Percentiles rank a stretch among this genome's conserved stretches.
Evolutionary conservation across 1,140 invertebrate species (phyloP).

Genomic region (Drosophila santomea): DNA sequence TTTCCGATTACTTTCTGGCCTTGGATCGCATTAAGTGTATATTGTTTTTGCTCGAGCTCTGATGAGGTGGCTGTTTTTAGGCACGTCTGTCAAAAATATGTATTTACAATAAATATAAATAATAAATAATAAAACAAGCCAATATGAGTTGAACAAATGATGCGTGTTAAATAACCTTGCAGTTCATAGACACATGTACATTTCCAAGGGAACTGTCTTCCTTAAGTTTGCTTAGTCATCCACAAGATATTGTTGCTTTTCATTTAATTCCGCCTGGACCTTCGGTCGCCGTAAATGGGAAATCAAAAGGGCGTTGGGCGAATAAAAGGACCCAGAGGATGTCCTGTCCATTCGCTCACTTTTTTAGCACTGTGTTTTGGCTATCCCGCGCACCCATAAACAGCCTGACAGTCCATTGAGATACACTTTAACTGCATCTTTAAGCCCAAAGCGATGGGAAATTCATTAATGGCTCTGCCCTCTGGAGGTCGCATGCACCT

Average conservation of each 20-base stretch:
- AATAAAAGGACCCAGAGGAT: slow-evolving; percentile 19
- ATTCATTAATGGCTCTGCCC: slow-evolving; percentile 46
- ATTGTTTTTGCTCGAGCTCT: neutral
- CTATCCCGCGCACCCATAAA: slow-evolving; percentile 22
- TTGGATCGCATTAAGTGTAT: neutral
- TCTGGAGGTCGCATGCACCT: slow-evolving; percentile 37
- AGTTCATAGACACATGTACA: no score
- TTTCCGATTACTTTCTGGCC: neutral
- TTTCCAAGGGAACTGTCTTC: neutral
- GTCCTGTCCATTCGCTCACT: slow-evolving; percentile 1
- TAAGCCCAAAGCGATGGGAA: slow-evolving; percentile 38
- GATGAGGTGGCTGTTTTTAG: no score
- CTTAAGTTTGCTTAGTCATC: neutral
- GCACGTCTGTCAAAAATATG: neutral
- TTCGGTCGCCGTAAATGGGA: slow-evolving; percentile 6
- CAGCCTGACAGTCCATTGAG: slow-evolving; percentile 29
- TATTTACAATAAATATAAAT: neutral
- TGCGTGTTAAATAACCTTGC: no score
- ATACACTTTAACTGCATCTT: slow-evolving; percentile 43
- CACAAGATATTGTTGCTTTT: slow-evolving; percentile 1
- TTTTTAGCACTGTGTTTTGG: slow-evolving; percentile 26
- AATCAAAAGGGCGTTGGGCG: slow-evolving; percentile 15
- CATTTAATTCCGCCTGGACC: no score
- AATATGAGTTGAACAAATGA: no score
- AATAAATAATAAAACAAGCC: no score